phyloP scores from a whole-genome alignment of 2,113 vertebrate species.

The Labeo catla region DNA sequence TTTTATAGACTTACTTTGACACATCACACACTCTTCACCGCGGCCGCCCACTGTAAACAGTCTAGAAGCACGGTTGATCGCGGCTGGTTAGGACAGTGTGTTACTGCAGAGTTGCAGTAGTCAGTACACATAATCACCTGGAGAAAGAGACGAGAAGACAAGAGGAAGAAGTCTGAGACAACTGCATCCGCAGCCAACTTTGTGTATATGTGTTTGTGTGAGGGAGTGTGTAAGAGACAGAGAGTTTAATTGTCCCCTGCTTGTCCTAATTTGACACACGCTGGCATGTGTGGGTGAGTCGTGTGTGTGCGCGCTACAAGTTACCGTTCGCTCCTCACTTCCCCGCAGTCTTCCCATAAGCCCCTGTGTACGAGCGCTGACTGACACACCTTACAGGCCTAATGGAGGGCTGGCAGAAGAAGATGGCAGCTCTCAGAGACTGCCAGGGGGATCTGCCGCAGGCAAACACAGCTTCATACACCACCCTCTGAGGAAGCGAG shows the following conservation, averaged over 20 bases:
- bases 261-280: constrained; percentile 47
- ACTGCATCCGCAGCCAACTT: not conserved
- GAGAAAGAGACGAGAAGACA: constrained; percentile 14
- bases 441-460: constrained; percentile 58
- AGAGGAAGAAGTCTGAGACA: not conserved
- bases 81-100: not conserved
- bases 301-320: constrained; percentile 33
- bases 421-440: constrained; percentile 47
- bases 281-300: constrained; percentile 45
- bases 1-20: constrained; percentile 11
- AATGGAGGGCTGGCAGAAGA: constrained; percentile 60
- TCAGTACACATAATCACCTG: constrained; percentile 45
- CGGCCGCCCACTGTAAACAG: constrained; percentile 22
- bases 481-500: constrained; percentile 40
- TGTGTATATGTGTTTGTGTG: constrained; percentile 52
- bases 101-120: constrained; percentile 36
- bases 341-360: constrained; percentile 51
- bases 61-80: constrained; percentile 3
- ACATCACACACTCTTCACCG: not conserved
- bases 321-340: constrained; percentile 37
- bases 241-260: constrained; percentile 50
- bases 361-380: constrained; percentile 45
- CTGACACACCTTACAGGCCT: constrained; percentile 63
- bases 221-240: constrained; percentile 26
- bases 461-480: constrained; percentile 60